phyloP scores from a whole-genome alignment of 2,113 vertebrate species.

The Ammospiza caudacuta region DNA sequence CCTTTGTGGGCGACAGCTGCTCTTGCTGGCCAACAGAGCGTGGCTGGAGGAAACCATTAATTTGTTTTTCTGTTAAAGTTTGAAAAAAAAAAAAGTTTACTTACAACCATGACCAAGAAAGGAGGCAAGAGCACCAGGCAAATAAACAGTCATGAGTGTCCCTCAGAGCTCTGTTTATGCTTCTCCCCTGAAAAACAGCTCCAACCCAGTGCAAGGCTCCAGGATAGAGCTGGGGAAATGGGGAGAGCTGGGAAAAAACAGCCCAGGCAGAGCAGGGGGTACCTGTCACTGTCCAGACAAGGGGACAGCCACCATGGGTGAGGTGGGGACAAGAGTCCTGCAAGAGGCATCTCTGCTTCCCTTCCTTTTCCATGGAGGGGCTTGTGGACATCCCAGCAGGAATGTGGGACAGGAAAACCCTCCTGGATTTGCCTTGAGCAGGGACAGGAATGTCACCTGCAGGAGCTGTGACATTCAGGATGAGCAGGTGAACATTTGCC shows the following conservation, averaged over 20 bases:
- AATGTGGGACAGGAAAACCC: not conserved
- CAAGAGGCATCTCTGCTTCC: not conserved
- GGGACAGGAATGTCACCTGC: not conserved
- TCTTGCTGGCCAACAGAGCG: not conserved
- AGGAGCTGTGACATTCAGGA: not conserved
- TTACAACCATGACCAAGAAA: conserved; percentile 25
- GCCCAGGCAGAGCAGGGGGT: not conserved
- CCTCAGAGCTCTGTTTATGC: conserved; percentile 36
- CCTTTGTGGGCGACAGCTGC: not conserved
- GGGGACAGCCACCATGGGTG: accelerated
- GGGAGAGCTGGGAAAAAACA: not conserved
- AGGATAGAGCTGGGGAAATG: not conserved
- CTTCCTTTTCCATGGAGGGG: not conserved
- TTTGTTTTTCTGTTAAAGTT: conserved; percentile 4
- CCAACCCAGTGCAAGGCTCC: accelerated
- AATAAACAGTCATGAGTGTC: conserved; percentile 31
- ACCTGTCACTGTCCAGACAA: not conserved
- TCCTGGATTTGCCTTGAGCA: not conserved
- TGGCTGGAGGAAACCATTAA: not conserved
- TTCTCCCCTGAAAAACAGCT: not conserved
- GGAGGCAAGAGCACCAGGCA: not conserved
- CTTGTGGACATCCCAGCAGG: not conserved
- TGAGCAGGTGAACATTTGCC: not conserved
- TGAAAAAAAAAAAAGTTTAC: not conserved
- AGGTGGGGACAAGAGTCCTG: not conserved